A percentile compares a stretch with the other conserved stretches of the same genome.
Evolutionary conservation across 1,140 invertebrate genomes (phyloP).

Genomic region (Papilio polyxenes): DNA sequence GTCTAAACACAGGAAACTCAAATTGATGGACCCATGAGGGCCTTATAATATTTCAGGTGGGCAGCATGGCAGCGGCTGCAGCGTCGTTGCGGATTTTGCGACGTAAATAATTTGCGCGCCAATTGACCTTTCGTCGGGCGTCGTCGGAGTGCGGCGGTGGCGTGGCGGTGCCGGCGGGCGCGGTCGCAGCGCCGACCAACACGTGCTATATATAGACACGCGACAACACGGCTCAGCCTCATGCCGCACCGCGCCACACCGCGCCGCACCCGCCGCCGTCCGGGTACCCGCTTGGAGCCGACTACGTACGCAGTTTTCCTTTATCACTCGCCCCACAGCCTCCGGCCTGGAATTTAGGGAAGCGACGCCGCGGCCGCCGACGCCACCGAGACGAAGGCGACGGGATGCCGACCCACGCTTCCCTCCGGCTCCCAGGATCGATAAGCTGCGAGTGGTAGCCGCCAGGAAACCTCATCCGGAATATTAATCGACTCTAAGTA

Average conservation of each 20-base stretch:
- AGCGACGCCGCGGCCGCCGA: constrained; percentile 61
- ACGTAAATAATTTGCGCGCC: constrained; percentile 80
- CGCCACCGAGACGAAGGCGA: constrained; percentile 62
- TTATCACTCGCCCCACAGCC: constrained; percentile 76
- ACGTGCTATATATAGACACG: constrained; percentile 76
- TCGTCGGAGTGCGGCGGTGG: constrained; percentile 61
- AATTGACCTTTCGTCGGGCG: constrained; percentile 80
- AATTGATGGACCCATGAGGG: constrained; percentile 42
- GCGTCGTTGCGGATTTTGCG: constrained; percentile 72
- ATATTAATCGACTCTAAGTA: background rate
- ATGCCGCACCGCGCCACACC: constrained; percentile 44
- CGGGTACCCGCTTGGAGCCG: constrained; percentile 72
- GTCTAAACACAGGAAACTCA: constrained; percentile 43
- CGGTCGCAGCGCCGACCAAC: constrained; percentile 69
- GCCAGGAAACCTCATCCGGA: constrained; percentile 58
- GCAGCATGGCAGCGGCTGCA: constrained; percentile 58
- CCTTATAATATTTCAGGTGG: constrained; percentile 51
- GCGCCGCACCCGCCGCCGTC: constrained; percentile 51
- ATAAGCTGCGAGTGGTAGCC: constrained; percentile 75
- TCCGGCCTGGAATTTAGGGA: constrained; percentile 73
- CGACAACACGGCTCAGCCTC: constrained; percentile 69
- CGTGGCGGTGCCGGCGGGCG: constrained; percentile 65
- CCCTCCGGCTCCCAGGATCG: constrained; percentile 72
- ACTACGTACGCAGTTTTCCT: constrained; percentile 76
- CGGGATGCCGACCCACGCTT: constrained; percentile 71